Evolutionary conservation across 2,888 invertebrate genomes (phyloP), one percentile per base, ranked within the genome.

Genomic region (Euplagia quadripunctaria): DNA sequence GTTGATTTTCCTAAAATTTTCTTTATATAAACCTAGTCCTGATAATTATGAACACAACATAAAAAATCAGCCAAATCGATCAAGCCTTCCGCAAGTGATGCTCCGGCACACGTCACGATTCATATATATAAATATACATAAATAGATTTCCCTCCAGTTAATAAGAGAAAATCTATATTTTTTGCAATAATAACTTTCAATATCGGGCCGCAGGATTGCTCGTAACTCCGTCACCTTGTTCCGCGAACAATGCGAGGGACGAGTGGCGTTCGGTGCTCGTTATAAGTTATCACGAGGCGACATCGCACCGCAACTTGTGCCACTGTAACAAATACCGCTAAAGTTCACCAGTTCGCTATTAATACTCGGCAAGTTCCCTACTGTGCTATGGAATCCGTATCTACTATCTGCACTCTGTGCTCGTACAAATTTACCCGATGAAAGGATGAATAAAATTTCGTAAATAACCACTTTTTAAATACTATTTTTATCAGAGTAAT

Each of bases 261-360:
- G 52, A 20, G 67, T 49, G 9, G 66, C 65, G 49, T 31, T 16
- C 52, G n/a, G 52, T 31, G 67, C 67, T 67, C 52, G 67, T 67
- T 67, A 67, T 52, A 67, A 67, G 52, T 67, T 67, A 6, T 4
- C 67, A 41, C 42, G 16, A 42, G 41, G 16, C 64, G 64, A 41
- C 41, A 3, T 14, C 63, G 8, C 16, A 9, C 63, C 17, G 16
- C 68, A 43, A 58, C 58, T 42, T 68, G 20, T 46, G 68, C 20
- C 52, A n/a, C 12, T 58, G 58, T 20, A 4, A 55, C 68, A n/a
- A 20, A 31, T 58, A 58, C 68, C 46, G 58, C n/a, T 11, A n/a
- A 61, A 68, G 41, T 61, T 68, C 9, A 43, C 68, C 46, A 61
- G 43, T 68, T 9, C 20, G 20, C 20, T 43, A 46, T 58, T 61